These are phyloP conservation scores for Melanotaenia trifasciata DNA, from an alignment of 2,797 vertebrate species.

Conservation along the genomic window DNA sequence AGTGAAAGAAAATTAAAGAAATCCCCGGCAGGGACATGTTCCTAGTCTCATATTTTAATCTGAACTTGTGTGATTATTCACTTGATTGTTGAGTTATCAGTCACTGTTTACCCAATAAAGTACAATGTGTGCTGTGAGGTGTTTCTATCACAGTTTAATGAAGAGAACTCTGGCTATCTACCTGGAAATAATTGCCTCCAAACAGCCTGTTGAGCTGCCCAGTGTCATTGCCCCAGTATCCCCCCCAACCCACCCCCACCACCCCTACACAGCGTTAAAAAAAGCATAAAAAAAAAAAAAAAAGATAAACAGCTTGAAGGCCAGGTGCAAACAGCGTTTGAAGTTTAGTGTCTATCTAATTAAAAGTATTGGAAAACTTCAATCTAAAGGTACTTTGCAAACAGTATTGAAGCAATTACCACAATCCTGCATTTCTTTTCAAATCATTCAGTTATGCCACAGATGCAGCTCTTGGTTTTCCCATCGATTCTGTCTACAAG, in stretches of 20 bases:
- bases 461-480: conserved; percentile 16
- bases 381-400: conserved; percentile 46
- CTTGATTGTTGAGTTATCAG: conserved; percentile 21
- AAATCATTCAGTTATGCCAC: conserved; percentile 34
- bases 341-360: conserved; percentile 37
- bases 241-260: too few species aligned
- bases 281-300: not conserved
- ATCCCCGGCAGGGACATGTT: conserved; percentile 5
- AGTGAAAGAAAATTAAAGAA: conserved; percentile 18
- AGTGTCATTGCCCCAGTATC: not conserved
- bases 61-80: conserved; percentile 1
- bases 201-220: conserved; percentile 24
- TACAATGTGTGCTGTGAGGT: not conserved
- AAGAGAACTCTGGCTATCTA: conserved; percentile 3
- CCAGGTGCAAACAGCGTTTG: conserved; percentile 31
- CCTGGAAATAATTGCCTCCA: conserved; percentile 14
- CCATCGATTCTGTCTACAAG: conserved; percentile 26
- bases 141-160: conserved; percentile 2
- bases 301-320: conserved; percentile 31
- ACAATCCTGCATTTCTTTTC: conserved; percentile 29
- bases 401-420: conserved; percentile 41
- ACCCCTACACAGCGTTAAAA: not conserved
- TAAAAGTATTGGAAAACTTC: conserved; percentile 45
- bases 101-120: conserved; percentile 14
- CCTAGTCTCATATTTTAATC: conserved; percentile 9